phyloP scores from a whole-genome alignment of 2,888 invertebrate species.

The Heliconius erato region DNA sequence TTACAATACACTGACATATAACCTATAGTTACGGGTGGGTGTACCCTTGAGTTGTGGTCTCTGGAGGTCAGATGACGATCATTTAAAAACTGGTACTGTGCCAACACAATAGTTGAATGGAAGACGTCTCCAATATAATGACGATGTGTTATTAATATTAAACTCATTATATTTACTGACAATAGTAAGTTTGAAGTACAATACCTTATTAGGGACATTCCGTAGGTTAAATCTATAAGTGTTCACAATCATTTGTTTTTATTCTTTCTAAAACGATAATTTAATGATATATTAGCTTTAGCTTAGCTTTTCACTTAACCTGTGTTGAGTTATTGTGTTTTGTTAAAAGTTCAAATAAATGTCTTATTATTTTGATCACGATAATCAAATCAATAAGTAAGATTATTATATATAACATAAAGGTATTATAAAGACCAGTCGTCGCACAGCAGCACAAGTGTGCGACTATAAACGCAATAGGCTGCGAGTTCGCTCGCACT shows the following conservation, averaged over 20 bases:
- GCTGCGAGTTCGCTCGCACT: no score
- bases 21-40: constrained; percentile 21
- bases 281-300: no score
- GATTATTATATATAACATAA: no score
- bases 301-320: no score
- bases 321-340: no score
- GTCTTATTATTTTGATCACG: not conserved
- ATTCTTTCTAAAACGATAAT: not conserved
- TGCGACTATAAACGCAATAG: no score
- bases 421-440: no score
- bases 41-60: constrained; percentile 33
- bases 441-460: no score
- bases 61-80: constrained; percentile 31
- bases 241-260: not conserved
- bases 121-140: constrained; percentile 15
- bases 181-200: not conserved
- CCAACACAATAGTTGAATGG: constrained; percentile 34
- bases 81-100: constrained; percentile 33
- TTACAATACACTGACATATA: not conserved
- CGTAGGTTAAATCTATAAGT: not conserved
- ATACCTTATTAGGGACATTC: not conserved
- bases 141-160: constrained; percentile 14
- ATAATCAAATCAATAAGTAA: not conserved
- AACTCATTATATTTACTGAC: not conserved
- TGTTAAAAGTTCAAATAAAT: not conserved